phyloP scores from a whole-genome alignment of 2,888 invertebrate genomes.

The Agrochola lota region DNA sequence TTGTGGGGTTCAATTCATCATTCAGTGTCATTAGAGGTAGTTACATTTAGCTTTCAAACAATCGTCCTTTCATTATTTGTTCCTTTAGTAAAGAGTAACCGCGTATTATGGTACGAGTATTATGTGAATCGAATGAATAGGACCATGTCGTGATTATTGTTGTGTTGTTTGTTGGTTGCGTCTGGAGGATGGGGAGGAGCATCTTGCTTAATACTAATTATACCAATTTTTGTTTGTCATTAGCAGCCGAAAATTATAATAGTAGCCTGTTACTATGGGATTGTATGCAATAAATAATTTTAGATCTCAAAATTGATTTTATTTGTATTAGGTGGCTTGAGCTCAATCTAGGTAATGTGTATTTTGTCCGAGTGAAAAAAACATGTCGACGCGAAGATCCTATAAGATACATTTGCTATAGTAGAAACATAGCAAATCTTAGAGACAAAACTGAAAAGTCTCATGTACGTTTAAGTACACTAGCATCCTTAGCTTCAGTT shows the following conservation, averaged over 20 bases:
- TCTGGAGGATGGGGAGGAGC: too few relatives aligned
- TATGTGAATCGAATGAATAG: conserved; percentile 1
- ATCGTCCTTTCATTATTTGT: conserved; percentile 1
- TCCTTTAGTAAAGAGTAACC: conserved; percentile 19
- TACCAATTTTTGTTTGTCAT: not conserved
- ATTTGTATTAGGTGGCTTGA: not conserved
- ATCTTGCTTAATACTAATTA: too few relatives aligned
- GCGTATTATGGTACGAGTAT: conserved; percentile 5
- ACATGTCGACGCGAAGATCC: too few relatives aligned
- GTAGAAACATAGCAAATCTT: too few relatives aligned
- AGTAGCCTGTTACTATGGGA: not conserved
- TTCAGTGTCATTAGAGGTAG: not conserved
- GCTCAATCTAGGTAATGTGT: not conserved
- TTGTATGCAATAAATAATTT: not conserved
- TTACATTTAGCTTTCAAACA: conserved; percentile 5
- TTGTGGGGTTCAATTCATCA: not conserved
- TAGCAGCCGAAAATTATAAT: not conserved
- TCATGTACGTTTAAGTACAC: too few relatives aligned
- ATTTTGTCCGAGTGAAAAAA: too few relatives aligned
- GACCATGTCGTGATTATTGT: not conserved
- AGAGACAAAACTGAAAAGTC: too few relatives aligned
- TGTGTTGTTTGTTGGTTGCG: not conserved
- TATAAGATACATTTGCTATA: too few relatives aligned
- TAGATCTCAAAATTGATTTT: not conserved
- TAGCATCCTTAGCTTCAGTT: too few relatives aligned